Base-by-base conservation (phyloP, 2,888 invertebrate genomes). In the Tachina fera region DNA sequence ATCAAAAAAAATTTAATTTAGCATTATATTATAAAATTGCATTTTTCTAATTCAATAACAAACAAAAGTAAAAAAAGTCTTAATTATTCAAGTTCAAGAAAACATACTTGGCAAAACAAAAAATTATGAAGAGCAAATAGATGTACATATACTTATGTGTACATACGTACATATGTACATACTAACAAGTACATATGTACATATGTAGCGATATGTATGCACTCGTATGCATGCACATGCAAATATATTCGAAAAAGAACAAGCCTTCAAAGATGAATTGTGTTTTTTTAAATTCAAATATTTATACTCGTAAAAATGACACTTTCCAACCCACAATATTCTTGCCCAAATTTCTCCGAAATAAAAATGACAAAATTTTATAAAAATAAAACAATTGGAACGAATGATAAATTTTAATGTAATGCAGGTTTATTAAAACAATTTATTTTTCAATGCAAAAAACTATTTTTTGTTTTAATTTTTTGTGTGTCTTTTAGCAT, bases 51-150 rank as follows among this genome's bases (percentile, higher is more conserved):
- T 39, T 68, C 41, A 56, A 56, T 56, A 70, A 22, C 56, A 56
- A 56, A 43, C 9, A 70, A 19, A 56, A 9, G 9, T 22, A 45
- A 72, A 31, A 14, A 63, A 61, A 47, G 1, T 47, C n/a, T 16
- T 65, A n/a, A 39, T 72, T 74, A 61, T 72, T 78, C 83, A 83
- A 83, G 83, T 83, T 72, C 77, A 83, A 72, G 41, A 58, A 60
- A 78, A 47, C 77, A 74, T 67, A 83, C 77, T 78, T 83, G 83
- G 22, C 43, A 45, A 19, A 45, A 47, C 13, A 31, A 78, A 31
- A 58, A 56, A 47, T 60, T 60, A 41, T 47, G 41, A 49, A 53
- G 22, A 43, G 31, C 31, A 31, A 31, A 31, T 31, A 31, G 31
- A 72, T 41, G 10, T 43, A 8, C 16, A 49, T 63, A 63, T 1